Conservation (phyloP, 2,888 invertebrate genomes). For the Pristionchus japonicus region DNA sequence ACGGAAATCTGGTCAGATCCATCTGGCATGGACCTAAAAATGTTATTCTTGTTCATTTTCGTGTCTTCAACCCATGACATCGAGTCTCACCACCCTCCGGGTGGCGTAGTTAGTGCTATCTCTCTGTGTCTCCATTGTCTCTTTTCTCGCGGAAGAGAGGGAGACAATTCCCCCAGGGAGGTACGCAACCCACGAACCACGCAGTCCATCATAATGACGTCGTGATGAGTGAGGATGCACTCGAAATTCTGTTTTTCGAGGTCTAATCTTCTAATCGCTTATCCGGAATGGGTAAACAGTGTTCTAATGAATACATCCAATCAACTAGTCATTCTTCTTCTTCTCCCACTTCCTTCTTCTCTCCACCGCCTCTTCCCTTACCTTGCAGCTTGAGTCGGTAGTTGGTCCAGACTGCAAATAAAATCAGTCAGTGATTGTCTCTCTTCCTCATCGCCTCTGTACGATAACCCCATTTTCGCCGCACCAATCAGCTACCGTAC, state of each 20-base stretch:
- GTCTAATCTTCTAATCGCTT: not conserved
- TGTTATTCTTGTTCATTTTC: no score
- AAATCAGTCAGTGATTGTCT: conserved; percentile 5
- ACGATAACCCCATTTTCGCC: conserved; percentile 17
- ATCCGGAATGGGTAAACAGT: no score
- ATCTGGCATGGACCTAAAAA: conserved; percentile 71
- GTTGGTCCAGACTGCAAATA: conserved; percentile 73
- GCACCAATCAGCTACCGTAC: conserved; percentile 24
- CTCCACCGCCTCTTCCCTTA: no score
- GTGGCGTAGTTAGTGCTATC: not conserved
- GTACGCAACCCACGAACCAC: not conserved
- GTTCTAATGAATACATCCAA: not conserved
- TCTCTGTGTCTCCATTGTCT: not conserved
- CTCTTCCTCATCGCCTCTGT: not conserved
- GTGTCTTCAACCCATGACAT: not conserved
- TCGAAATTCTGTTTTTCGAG: no score
- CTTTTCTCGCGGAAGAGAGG: not conserved
- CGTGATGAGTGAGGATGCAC: not conserved
- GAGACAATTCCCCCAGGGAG: not conserved
- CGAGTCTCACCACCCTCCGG: not conserved
- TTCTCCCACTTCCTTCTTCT: not conserved
- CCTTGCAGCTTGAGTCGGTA: conserved; percentile 72
- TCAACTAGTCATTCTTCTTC: not conserved
- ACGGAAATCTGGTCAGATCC: conserved; percentile 74
- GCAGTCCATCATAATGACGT: not conserved